Conservation (phyloP, 1,140 invertebrate species). For the Drosophila repleta region DNA sequence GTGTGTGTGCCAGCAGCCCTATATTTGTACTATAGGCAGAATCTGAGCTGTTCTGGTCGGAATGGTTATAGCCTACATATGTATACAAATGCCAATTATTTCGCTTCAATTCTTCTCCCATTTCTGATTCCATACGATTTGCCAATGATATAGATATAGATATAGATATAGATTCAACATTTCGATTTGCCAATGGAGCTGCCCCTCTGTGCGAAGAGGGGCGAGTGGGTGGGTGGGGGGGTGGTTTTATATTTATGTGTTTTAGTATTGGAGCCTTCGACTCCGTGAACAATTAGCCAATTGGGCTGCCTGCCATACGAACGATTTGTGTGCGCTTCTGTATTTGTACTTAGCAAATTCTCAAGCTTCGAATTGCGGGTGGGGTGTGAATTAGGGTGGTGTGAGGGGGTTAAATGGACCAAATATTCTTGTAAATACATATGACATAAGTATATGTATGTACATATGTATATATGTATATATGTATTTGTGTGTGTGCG, state of each 20-base stretch:
- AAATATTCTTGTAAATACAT: background rate
- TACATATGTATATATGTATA: background rate
- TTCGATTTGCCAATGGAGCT: background rate
- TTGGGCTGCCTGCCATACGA: background rate
- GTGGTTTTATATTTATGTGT: no score
- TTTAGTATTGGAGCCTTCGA: background rate
- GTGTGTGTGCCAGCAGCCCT: background rate
- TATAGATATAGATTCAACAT: background rate
- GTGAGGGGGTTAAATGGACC: background rate
- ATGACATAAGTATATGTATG: background rate
- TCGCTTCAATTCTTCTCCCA: background rate
- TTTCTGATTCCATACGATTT: constrained; percentile 6
- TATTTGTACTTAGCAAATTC: constrained; percentile 5
- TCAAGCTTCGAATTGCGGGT: background rate
- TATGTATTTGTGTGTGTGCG: background rate
- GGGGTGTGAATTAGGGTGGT: no score
- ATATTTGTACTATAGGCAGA: background rate
- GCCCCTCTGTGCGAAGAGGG: no score
- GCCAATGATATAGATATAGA: background rate
- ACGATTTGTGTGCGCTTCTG: constrained; percentile 3
- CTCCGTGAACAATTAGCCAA: background rate
- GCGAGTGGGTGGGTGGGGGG: no score
- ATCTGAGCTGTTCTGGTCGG: background rate
- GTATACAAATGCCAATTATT: constrained; percentile 25
- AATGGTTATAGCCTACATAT: constrained; percentile 4